A percentile compares a stretch with the other conserved stretches of the same genome.
phyloP scores from a whole-genome alignment of 2,113 vertebrate species.

The Xyliphius kryptos region DNA sequence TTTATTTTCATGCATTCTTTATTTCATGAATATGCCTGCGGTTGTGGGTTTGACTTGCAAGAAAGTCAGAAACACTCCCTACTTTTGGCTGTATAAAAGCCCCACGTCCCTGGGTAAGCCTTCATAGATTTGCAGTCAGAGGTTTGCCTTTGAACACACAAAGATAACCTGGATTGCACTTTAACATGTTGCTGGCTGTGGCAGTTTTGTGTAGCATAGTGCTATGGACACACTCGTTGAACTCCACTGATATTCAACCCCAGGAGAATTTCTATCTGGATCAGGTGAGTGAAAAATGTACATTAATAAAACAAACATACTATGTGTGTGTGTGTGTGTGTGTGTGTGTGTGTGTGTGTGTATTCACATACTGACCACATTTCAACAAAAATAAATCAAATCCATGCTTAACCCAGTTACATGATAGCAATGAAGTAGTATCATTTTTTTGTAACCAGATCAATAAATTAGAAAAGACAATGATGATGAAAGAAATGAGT shows the following conservation, averaged over 20 bases:
- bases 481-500: no score
- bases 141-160: conserved; percentile 8
- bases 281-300: conserved; percentile 30
- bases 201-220: conserved; percentile 10
- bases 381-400: no score
- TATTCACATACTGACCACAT: no score
- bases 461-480: no score
- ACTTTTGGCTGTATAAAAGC: conserved; percentile 23
- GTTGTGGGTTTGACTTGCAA: conserved; percentile 11
- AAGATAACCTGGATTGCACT: conserved; percentile 15
- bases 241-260: conserved; percentile 22
- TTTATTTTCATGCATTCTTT: not conserved
- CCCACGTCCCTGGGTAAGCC: conserved; percentile 10
- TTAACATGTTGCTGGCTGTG: conserved; percentile 29
- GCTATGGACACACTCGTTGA: conserved; percentile 12
- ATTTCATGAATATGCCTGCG: not conserved
- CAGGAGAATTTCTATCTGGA: conserved; percentile 35
- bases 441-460: no score
- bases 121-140: not conserved
- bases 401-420: no score
- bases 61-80: conserved; percentile 19
- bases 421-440: no score
- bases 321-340: no score
- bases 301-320: no score
- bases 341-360: no score